Percentiles rank a stretch among this genome's conserved stretches.
Conservation (phyloP, 1,140 invertebrate species). For the Prorops nasuta region DNA sequence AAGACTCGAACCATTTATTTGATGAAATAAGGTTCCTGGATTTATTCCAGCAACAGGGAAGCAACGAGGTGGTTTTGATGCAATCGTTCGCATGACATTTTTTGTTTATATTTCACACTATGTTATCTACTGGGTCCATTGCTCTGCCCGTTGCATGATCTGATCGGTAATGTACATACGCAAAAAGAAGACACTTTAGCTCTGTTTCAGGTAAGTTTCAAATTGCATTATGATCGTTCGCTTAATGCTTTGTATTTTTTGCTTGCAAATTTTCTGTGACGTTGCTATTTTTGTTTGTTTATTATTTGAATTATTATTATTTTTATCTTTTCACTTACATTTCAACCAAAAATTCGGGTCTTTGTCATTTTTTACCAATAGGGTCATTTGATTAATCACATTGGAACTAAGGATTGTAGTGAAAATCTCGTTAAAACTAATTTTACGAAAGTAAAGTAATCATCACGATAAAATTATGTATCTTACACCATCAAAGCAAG, state of each 20-base stretch:
- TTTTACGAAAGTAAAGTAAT: no score
- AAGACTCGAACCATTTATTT: no score
- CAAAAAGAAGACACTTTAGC: neutral
- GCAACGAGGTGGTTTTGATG: conserved; percentile 12
- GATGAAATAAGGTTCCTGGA: conserved; percentile 9
- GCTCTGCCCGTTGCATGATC: conserved; percentile 40
- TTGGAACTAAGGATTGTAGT: no score
- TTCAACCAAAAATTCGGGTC: no score
- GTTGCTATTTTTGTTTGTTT: conserved; percentile 10
- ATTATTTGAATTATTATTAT: neutral
- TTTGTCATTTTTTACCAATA: no score
- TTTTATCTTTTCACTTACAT: no score
- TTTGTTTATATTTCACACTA: conserved; percentile 44
- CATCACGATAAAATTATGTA: no score
- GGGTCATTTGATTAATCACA: no score
- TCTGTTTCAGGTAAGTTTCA: conserved; percentile 19
- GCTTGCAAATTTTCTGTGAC: conserved; percentile 15
- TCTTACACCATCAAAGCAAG: no score
- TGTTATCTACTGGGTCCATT: conserved; percentile 39
- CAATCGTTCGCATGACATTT: conserved; percentile 36
- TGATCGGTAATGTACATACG: conserved; percentile 39
- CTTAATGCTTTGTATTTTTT: conserved; percentile 27
- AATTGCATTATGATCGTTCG: conserved; percentile 32
- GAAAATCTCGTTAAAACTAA: no score
- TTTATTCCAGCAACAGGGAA: conserved; percentile 18